phyloP scores from a whole-genome alignment of 2,797 vertebrate genomes.

The Notoglanidium macrostoma region DNA sequence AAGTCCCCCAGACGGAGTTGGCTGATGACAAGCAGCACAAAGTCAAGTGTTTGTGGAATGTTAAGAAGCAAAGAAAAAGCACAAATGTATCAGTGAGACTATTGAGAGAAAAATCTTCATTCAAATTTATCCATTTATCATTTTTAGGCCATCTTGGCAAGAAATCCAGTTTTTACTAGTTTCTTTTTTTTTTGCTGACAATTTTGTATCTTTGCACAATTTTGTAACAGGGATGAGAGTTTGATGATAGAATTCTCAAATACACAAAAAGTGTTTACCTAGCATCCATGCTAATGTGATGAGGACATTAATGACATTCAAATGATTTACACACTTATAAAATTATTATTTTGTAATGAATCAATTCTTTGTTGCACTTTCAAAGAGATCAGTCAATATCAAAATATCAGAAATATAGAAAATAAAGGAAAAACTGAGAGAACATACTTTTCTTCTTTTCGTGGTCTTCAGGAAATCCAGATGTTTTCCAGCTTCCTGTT shows the following conservation, averaged over 20 bases:
- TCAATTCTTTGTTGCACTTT: not conserved
- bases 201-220: not conserved
- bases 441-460: not conserved
- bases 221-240: not conserved
- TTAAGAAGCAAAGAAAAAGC: not conserved
- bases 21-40: constrained; percentile 14
- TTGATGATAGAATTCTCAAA: not conserved
- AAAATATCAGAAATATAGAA: not conserved
- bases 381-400: not conserved
- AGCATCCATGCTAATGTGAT: not conserved
- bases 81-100: not conserved
- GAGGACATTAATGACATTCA: not conserved
- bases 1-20: constrained; percentile 10
- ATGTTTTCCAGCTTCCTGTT: not conserved
- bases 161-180: not conserved
- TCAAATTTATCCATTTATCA: not conserved
- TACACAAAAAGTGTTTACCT: not conserved
- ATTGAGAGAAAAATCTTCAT: not conserved
- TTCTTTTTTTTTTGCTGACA: not conserved
- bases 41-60: not conserved
- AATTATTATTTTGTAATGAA: not conserved
- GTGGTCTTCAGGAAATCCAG: not conserved
- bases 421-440: not conserved
- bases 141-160: not conserved
- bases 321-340: not conserved